Evolutionary conservation across 2,113 vertebrate genomes (phyloP).

Genomic region (Channa maculata): DNA sequence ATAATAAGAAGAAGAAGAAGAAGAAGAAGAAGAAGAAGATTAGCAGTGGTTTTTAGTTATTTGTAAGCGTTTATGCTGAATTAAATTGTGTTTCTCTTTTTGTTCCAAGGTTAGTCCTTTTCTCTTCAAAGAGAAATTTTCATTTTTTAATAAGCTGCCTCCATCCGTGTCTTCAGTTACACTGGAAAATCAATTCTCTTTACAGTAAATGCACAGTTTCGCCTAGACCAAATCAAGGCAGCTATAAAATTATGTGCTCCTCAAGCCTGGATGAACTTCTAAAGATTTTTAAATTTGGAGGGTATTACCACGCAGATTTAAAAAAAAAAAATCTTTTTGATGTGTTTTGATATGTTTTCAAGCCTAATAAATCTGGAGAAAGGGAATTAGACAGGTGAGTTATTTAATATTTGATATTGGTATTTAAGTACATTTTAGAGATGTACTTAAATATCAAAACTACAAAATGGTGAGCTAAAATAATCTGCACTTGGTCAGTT

Average conservation of each 20-base stretch:
- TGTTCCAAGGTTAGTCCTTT: not conserved
- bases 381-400: no score
- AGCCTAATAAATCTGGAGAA: no score
- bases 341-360: no score
- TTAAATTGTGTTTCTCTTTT: not conserved
- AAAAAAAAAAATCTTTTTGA: not conserved
- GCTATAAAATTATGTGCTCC: not conserved
- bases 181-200: not conserved
- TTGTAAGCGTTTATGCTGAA: no score
- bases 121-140: not conserved
- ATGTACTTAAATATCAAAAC: no score
- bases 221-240: not conserved
- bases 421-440: no score
- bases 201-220: not conserved
- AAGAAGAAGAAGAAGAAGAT: no score
- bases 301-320: not conserved
- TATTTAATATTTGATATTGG: no score
- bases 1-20: no score
- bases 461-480: not conserved
- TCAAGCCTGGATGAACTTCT: not conserved
- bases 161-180: not conserved
- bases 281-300: not conserved
- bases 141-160: slow-evolving; percentile 4
- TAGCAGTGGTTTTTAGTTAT: no score
- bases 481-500: no score